These are phyloP conservation scores for Cerastis rubricosa DNA, from an alignment of 2,888 invertebrate genomes.

Conservation along the genomic window DNA sequence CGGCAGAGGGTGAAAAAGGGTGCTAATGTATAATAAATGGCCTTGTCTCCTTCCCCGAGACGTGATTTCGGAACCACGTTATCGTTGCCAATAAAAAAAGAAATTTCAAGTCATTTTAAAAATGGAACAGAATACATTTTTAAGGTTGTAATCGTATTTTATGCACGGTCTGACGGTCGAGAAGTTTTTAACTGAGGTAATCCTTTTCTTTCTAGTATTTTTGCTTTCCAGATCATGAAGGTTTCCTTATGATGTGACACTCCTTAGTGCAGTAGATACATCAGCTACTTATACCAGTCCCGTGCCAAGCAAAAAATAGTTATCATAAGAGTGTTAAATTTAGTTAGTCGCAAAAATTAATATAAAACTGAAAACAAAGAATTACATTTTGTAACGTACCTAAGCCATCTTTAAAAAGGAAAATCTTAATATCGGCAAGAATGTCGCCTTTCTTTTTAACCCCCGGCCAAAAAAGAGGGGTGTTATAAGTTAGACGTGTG, in stretches of 20 bases:
- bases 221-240: neutral
- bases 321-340: neutral
- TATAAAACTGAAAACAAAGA: neutral
- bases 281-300: neutral
- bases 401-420: neutral
- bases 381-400: neutral
- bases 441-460: neutral
- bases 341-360: neutral
- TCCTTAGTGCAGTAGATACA: neutral
- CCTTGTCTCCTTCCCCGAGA: constrained; percentile 16
- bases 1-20: constrained; percentile 45
- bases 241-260: neutral
- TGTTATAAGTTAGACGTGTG: too few relatives aligned
- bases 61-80: constrained; percentile 32
- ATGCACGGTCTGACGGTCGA: too few relatives aligned
- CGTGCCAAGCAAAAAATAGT: neutral
- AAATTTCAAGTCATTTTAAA: constrained; percentile 20
- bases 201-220: neutral
- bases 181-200: neutral
- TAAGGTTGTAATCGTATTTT: neutral
- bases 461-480: too few relatives aligned
- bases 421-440: neutral
- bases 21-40: constrained; percentile 53
- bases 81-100: constrained; percentile 16
- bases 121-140: neutral